A percentile compares a stretch with the other conserved stretches of the same genome.
Evolutionary conservation across 92 coral and sea anemone species (phyloP).

Genomic region (Heteractis magnifica): DNA sequence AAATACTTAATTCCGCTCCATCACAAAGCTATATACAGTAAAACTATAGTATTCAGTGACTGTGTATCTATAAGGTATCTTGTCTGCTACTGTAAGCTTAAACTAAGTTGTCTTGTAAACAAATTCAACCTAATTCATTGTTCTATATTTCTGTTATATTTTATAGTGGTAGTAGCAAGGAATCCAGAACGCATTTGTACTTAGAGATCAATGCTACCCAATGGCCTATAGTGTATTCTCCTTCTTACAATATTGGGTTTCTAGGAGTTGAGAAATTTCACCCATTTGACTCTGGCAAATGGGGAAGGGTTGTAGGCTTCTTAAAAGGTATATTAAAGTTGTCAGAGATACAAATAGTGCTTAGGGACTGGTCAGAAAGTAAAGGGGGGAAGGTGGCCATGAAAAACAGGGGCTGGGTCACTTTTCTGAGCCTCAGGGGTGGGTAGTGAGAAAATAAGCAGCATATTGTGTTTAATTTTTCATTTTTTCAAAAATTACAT

Average conservation of each 20-base stretch:
- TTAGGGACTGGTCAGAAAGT: background rate
- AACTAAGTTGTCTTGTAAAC: background rate
- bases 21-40: too few species aligned
- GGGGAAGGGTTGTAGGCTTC: slow-evolving; percentile 84
- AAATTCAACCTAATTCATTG: background rate
- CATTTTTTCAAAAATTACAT: too few species aligned
- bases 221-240: slow-evolving; percentile 92
- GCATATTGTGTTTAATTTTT: too few species aligned
- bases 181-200: slow-evolving; percentile 55
- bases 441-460: too few species aligned
- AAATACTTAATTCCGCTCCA: too few species aligned
- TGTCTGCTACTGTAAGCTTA: background rate
- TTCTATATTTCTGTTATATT: background rate
- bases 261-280: slow-evolving; percentile 89
- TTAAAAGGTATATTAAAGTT: slow-evolving; percentile 61
- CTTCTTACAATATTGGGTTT: slow-evolving; percentile 88
- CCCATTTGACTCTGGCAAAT: slow-evolving; percentile 98
- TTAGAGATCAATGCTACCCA: slow-evolving; percentile 72
- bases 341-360: background rate
- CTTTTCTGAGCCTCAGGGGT: too few species aligned
- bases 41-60: background rate
- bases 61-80: background rate
- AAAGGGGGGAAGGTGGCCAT: background rate
- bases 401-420: too few species aligned
- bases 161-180: slow-evolving; percentile 7